Base-by-base conservation (phyloP, 2,797 vertebrate species). In the Phataginus tricuspis region DNA sequence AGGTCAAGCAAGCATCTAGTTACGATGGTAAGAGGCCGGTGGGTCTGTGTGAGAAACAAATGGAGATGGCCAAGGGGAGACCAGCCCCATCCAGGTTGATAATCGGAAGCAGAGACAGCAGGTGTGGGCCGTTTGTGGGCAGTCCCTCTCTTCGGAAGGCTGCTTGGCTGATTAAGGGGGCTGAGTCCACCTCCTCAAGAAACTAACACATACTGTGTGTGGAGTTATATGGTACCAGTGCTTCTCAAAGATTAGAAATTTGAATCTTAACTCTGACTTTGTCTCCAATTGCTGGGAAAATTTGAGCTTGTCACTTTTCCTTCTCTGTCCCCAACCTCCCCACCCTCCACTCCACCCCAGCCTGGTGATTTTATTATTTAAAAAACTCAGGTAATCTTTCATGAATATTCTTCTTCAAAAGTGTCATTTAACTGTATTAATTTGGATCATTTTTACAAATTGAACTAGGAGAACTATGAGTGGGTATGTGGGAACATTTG, bases 401-500 rank as follows among this genome's bases (percentile, higher is more conserved):
- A 53, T 3, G 42, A 49, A 39, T 69, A 31, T 19, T 95, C 23
- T 88, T 80, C 74, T 82, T 89, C 39, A n/a, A 9, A 63, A 31
- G 10, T 14, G 49, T 90, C 27, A 53, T 90, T 90, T 57, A 13
- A 39, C 29, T 77, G 45, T 69, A 45, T 90, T 87, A 64, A 86
- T 87, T 94, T 69, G 80, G 37, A 71, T 69, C 64, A n/a, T 68
- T 95, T 95, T 86, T 31, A 55, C 77, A 78, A 91, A 69, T 34
- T 78, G 88, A 89, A n/a, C 72, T 66, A 86, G 64, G 45, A 85
- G 80, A 94, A 84, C 51, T 42, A 5, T 64, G 55, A 86, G n/a
- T 83, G 75, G 31, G 29, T 49, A 49, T 51, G 31, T 45, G 92
- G 85, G 18, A 74, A 87, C 18, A 42, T 74, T 86, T 63, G 85